Base-by-base conservation (phyloP, 2,888 invertebrate genomes). In the Tyria jacobaeae region DNA sequence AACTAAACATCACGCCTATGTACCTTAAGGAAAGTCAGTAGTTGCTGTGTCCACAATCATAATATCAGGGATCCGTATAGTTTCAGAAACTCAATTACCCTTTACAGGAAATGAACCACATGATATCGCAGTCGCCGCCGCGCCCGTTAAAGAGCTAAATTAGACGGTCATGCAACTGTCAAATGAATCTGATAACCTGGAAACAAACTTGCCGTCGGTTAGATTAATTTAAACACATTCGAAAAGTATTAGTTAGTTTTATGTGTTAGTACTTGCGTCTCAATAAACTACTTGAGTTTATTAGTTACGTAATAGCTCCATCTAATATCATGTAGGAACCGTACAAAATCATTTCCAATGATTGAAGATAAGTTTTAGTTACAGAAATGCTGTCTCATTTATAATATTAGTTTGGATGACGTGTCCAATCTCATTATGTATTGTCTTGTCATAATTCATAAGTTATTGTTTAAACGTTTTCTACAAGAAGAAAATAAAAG, bases 81-180 rank as follows among this genome's bases (percentile, higher is more conserved):
- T 35, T 35, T 24, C 21, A 35, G 51, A 51, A 51, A 51, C 21
- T 21, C 51, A 51, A 21, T 35, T 6, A 35, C 51, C 14, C 21
- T 21, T 21, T 9, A 34, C 21, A 51, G 51, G 51, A 51, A 51
- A 51, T 35, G 51, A 51, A 51, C 51, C 51, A 21, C 51, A 35
- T 34, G 51, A 51, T 51, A 34, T 51, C 34, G 34, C 51, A 14
- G 51, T 21, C 35, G 21, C 51, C 51, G 35, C 21, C 15, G 15
- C 35, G n/a, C n/a, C n/a, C n/a, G n/a, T n/a, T n/a, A n/a, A 24
- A 51, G 14, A 51, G 21, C 34, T 7, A 14, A 49, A 31, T 31
- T 31, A n/a, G 31, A 31, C 31, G 5, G 10, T 17, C 10, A 1
- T 3, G 15, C 31, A 31, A 31, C 49, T 50, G n/a, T 50, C 49